These are phyloP conservation scores for Holothuria glaberrima DNA, from an alignment of 35 echinoderm and acorn worm genomes.

Conservation along the genomic window DNA sequence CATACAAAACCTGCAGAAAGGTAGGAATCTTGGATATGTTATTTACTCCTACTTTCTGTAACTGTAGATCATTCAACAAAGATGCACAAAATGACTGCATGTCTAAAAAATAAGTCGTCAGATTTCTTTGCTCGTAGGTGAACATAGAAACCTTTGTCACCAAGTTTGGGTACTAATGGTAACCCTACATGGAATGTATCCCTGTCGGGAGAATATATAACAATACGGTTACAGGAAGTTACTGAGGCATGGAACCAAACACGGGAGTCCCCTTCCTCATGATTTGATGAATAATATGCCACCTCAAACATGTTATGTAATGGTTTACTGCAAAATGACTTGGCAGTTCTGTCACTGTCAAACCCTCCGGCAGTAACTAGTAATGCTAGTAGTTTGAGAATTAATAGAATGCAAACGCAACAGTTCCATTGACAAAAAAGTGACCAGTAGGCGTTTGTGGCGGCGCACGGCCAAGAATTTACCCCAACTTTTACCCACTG, in stretches of 20 bases:
- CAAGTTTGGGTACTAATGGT: background rate
- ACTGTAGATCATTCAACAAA: too few species aligned
- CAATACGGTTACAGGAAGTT: slow-evolving; percentile 31
- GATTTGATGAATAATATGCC: background rate
- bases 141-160: slow-evolving; percentile 30
- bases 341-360: slow-evolving; percentile 42
- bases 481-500: slow-evolving; percentile 15
- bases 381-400: background rate
- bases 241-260: slow-evolving; percentile 33
- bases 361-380: slow-evolving; percentile 38
- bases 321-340: slow-evolving; percentile 8
- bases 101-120: slow-evolving; percentile 31
- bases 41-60: too few species aligned
- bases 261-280: slow-evolving; percentile 26
- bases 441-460: slow-evolving; percentile 57
- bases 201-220: slow-evolving; percentile 51
- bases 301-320: background rate
- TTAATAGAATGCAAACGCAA: background rate
- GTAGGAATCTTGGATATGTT: background rate
- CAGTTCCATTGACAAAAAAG: slow-evolving; percentile 38
- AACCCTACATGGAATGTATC: slow-evolving; percentile 60
- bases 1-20: background rate
- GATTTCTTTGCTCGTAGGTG: slow-evolving; percentile 27
- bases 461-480: slow-evolving; percentile 26
- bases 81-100: background rate